A percentile compares a stretch with the other conserved stretches of the same genome.
Conservation (phyloP, 2,797 vertebrate genomes). For the Botia kubotai region DNA sequence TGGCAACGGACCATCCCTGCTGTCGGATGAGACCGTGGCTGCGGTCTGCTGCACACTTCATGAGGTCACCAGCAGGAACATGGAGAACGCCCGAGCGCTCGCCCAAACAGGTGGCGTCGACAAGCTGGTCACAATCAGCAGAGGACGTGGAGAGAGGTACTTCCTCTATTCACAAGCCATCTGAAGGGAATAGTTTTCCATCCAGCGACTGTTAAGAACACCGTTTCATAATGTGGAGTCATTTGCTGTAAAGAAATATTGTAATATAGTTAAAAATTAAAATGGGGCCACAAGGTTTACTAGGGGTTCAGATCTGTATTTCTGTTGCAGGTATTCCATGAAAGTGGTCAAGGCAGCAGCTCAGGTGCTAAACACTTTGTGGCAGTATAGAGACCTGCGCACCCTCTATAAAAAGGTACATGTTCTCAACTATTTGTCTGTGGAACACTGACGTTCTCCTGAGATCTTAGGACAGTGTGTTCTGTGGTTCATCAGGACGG, state of each 20-base stretch:
- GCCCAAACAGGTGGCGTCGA: slow-evolving; percentile 93
- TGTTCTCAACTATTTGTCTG: background rate
- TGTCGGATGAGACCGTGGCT: slow-evolving; percentile 93
- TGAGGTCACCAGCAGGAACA: slow-evolving; percentile 96
- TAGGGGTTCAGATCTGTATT: background rate
- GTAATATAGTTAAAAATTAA: no score
- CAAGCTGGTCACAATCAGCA: slow-evolving; percentile 96
- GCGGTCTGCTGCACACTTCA: slow-evolving; percentile 96
- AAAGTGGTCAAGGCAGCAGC: slow-evolving; percentile 97
- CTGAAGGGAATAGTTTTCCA: background rate
- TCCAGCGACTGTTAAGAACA: background rate
- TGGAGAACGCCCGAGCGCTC: slow-evolving; percentile 97
- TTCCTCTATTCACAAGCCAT: background rate
- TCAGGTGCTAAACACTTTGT: slow-evolving; percentile 95
- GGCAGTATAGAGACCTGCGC: slow-evolving; percentile 97
- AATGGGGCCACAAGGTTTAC: no score
- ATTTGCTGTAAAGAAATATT: background rate
- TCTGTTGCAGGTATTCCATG: slow-evolving; percentile 85
- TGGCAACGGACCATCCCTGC: slow-evolving; percentile 78
- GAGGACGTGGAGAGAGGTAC: slow-evolving; percentile 94
- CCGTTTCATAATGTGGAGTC: background rate
- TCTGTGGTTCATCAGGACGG: slow-evolving; percentile 84
- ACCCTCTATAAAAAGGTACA: slow-evolving; percentile 96
- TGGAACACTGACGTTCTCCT: background rate
- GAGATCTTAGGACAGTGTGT: slow-evolving; percentile 3